Evolutionary conservation across 2,113 vertebrate genomes (phyloP), one percentile per base, ranked within the genome.

Genomic region (Talpa occidentalis): DNA sequence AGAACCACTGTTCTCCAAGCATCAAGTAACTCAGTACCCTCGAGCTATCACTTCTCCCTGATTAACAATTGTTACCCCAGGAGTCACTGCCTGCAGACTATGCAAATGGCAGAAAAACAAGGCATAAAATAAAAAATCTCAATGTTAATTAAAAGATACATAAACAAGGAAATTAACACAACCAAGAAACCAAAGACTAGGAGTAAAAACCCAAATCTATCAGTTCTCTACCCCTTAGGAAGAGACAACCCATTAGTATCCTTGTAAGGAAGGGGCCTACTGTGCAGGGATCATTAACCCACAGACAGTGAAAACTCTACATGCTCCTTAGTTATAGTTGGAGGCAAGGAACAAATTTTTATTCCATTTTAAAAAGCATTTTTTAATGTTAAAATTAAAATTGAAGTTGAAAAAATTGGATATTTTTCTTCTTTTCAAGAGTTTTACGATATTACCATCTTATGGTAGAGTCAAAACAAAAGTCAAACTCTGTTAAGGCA

Each of bases 131-230:
- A 35, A 72, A 95, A 83, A 97, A 59, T 74, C n/a, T 88, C 69
- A 95, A 40, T 74, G 73, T 95, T 95, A 96, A 95, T 94, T 95
- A 88, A 96, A 94, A 96, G 90, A 88, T 90, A 89, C 56, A 94
- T 78, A 94, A 95, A 90, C 42, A 85, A 93, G 90, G 60, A 93
- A 92, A 91, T 91, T 73, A 96, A 91, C n/a, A 66, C 59, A 90
- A 91, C 49, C 62, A 96, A 94, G 60, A 83, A 95, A 83, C 54
- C 42, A 88, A 90, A 52, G 78, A 87, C 15, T 47, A 81, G 70
- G 24, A 94, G 56, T 60, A 62, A 73, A 90, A 95, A 84, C 16
- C 14, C 66, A 97, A 91, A 92, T 62, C 79, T 82, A 86, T 82
- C 19, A 91, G 70, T 92, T 73, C 56, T 82, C 73, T 88, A 54